These are phyloP conservation scores for Tychaedon coryphoeus DNA, from an alignment of 2,113 vertebrate genomes.

Conservation along the genomic window DNA sequence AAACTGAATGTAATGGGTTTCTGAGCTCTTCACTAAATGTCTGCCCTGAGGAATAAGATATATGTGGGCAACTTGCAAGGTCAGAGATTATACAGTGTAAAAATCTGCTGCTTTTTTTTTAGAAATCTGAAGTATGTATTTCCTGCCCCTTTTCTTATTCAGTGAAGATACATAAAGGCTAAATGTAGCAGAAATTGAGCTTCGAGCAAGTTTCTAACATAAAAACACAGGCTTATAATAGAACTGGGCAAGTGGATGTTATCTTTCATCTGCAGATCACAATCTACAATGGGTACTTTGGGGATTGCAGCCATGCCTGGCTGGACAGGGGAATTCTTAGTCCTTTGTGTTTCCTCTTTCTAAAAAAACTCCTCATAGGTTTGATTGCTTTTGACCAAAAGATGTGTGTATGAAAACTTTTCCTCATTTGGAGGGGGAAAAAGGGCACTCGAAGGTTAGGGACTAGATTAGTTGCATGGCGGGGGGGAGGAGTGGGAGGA, in stretches of 20 bases:
- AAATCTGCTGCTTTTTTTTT: neutral
- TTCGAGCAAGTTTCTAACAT: conserved; percentile 17
- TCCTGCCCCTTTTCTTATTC: neutral
- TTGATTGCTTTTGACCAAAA: neutral
- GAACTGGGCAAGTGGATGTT: conserved; percentile 10
- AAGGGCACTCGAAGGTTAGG: neutral
- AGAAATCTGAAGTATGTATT: neutral
- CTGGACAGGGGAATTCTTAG: neutral
- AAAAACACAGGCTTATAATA: neutral
- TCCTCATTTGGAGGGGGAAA: neutral
- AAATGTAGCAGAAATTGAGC: conserved; percentile 18
- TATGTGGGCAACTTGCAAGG: neutral
- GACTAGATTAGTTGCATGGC: neutral
- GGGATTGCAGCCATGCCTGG: neutral
- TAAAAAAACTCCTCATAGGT: neutral
- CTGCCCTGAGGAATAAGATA: neutral
- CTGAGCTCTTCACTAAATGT: neutral
- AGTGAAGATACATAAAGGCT: neutral
- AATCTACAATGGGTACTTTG: neutral
- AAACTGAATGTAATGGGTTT: neutral
- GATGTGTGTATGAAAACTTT: neutral
- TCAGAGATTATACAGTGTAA: neutral
- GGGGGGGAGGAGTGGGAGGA: too few relatives aligned
- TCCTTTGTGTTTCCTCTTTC: neutral
- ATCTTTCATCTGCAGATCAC: conserved; percentile 42